Evolutionary conservation across 2,113 vertebrate species (phyloP).

Genomic region (Thalassarche chlororhynchos): DNA sequence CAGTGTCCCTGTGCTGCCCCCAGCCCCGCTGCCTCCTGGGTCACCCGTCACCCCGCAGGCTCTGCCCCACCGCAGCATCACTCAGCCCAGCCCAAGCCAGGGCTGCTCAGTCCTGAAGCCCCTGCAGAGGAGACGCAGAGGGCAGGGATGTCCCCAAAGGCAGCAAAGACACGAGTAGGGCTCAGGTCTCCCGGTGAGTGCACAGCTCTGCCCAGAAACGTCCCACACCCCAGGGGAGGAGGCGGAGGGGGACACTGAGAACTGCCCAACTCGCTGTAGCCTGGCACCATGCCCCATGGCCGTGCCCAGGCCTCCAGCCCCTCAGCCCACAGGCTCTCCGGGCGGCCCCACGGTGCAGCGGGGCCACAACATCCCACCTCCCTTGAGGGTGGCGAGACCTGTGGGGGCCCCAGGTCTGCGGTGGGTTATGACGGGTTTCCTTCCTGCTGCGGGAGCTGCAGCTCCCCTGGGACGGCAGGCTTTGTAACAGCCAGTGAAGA

Average conservation of each 20-base stretch:
- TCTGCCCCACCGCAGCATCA: neutral
- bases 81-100: neutral
- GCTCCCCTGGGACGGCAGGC: fast-evolving
- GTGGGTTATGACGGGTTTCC: fast-evolving
- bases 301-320: neutral
- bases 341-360: fast-evolving
- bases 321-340: neutral
- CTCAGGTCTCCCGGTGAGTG: neutral
- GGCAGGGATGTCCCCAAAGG: neutral
- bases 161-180: fast-evolving
- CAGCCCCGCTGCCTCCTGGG: neutral
- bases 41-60: neutral
- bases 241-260: neutral
- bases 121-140: fast-evolving
- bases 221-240: neutral
- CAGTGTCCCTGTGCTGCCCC: neutral
- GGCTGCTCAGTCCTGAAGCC: neutral
- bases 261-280: neutral
- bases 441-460: neutral
- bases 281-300: neutral
- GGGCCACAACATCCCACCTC: neutral
- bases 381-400: fast-evolving
- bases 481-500: neutral
- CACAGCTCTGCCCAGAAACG: neutral
- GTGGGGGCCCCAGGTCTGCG: fast-evolving